phyloP scores from a whole-genome alignment of 2,113 vertebrate species.

The Epinephelus fuscoguttatus region DNA sequence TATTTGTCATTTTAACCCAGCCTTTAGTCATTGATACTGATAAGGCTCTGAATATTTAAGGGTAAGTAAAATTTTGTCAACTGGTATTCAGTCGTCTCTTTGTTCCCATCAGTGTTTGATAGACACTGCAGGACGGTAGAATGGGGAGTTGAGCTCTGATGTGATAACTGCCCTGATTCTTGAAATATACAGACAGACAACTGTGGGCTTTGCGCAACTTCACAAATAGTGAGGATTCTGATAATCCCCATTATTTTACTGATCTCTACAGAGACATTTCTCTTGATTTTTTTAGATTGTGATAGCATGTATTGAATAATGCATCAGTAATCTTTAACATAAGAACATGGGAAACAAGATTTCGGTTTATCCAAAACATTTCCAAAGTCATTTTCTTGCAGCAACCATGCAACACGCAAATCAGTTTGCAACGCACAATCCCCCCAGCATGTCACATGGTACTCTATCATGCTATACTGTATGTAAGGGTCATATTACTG shows the following conservation, averaged over 20 bases:
- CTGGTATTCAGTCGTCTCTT: not conserved
- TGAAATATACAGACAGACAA: not conserved
- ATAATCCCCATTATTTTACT: not conserved
- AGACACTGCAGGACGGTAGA: not conserved
- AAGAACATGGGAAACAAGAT: not conserved
- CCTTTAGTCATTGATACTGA: not conserved
- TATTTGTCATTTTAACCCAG: not conserved
- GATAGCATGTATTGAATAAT: not conserved
- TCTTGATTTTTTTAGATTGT: not conserved
- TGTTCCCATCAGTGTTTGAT: constrained; percentile 3
- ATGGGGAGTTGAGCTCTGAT: not conserved
- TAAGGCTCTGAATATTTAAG: not conserved
- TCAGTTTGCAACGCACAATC: not conserved
- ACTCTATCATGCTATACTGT: not conserved
- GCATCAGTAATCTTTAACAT: not conserved
- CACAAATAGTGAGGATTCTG: not conserved
- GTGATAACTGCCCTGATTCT: not conserved
- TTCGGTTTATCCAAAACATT: not conserved
- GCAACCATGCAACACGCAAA: not conserved
- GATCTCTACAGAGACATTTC: not conserved
- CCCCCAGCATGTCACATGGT: not conserved
- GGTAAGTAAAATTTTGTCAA: not conserved
- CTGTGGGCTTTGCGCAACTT: not conserved
- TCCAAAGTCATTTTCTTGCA: not conserved
- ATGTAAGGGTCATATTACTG: not conserved